Percentiles rank a stretch among this genome's conserved stretches.
These are phyloP conservation scores for Aricia agestis DNA, from an alignment of 1,140 invertebrate species.

Conservation along the genomic window DNA sequence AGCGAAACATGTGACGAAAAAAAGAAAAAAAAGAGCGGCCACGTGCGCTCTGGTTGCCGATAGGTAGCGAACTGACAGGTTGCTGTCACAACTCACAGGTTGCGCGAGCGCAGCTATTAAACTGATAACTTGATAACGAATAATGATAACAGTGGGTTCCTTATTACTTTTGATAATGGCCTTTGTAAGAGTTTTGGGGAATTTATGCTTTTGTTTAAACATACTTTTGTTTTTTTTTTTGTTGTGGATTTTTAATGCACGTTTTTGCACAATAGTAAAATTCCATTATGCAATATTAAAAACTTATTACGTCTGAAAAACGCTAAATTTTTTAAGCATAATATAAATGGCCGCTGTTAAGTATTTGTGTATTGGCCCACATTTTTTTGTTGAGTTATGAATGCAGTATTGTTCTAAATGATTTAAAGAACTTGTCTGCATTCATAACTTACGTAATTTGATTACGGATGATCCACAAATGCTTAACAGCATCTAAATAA, in stretches of 20 bases:
- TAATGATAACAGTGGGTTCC: not conserved
- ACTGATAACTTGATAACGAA: conserved; percentile 13
- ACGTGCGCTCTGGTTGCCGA: not conserved
- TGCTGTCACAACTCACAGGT: not conserved
- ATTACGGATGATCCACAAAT: too few species aligned
- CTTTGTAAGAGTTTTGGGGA: not conserved
- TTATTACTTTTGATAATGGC: conserved; percentile 1
- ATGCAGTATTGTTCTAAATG: too few species aligned
- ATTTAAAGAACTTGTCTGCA: too few species aligned
- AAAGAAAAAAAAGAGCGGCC: not conserved
- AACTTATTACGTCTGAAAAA: too few species aligned
- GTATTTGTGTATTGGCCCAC: too few species aligned
- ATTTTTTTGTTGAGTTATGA: too few species aligned
- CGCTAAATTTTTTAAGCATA: too few species aligned
- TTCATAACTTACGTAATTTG: too few species aligned
- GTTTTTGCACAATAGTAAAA: not conserved
- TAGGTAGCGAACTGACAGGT: not conserved
- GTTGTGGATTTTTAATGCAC: not conserved
- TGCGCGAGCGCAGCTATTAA: not conserved
- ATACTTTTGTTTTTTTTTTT: not conserved
- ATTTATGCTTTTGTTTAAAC: not conserved
- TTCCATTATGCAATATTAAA: not conserved
- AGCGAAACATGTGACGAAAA: not conserved
- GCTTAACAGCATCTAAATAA: too few species aligned
- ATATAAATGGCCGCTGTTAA: too few species aligned